Percentiles rank a stretch among this genome's conserved stretches.
These are phyloP conservation scores for Spilarctia lutea DNA, from an alignment of 2,888 invertebrate genomes.

Conservation along the genomic window DNA sequence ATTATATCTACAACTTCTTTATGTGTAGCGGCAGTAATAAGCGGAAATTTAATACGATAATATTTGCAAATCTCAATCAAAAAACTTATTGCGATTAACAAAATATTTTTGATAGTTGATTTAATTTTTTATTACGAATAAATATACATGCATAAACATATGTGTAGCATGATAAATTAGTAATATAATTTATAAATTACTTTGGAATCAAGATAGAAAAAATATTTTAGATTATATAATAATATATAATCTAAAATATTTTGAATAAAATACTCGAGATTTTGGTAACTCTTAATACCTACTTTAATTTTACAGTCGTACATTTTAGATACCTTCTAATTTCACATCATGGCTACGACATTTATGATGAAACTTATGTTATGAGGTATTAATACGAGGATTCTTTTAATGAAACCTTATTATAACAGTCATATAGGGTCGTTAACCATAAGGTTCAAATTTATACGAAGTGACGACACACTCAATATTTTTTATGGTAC, in stretches of 20 bases:
- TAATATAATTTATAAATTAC: not conserved
- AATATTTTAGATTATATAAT: too few relatives aligned
- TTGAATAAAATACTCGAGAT: not conserved
- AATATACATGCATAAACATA: too few relatives aligned
- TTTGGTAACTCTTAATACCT: too few relatives aligned
- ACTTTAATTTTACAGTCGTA: not conserved
- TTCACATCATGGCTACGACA: conserved; percentile 14
- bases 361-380: conserved; percentile 2
- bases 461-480: conserved; percentile 22
- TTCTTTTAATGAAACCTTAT: conserved; percentile 28
- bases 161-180: not conserved
- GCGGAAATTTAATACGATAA: too few relatives aligned
- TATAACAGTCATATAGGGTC: conserved; percentile 21
- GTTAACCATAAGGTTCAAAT: conserved; percentile 13
- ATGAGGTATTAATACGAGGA: conserved; percentile 28
- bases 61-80: too few relatives aligned
- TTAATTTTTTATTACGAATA: too few relatives aligned
- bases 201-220: too few relatives aligned
- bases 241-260: not conserved
- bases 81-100: too few relatives aligned
- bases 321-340: not conserved
- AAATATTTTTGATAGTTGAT: too few relatives aligned
- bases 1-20: too few relatives aligned
- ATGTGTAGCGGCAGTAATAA: too few relatives aligned
- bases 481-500: conserved; percentile 22